phyloP scores from a whole-genome alignment of 2,113 vertebrate species.

The Pyxicephalus adspersus region DNA sequence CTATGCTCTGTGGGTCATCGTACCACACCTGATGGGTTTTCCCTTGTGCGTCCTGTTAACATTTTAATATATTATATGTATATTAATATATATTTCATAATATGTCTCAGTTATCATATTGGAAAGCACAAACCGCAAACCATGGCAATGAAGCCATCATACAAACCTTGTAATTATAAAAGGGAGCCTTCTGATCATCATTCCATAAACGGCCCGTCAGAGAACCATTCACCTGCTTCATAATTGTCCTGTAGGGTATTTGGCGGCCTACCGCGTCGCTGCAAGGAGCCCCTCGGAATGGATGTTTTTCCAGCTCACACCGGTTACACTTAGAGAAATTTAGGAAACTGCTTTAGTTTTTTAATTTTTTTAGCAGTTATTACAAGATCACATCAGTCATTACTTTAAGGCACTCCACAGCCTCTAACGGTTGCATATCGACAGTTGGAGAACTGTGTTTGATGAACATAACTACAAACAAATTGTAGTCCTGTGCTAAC shows the following conservation, averaged over 20 bases:
- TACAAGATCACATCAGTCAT: too few relatives aligned
- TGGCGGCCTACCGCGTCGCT: slow-evolving; percentile 88
- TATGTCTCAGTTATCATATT: too few relatives aligned
- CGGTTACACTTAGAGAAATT: slow-evolving; percentile 71
- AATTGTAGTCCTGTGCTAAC: too few relatives aligned
- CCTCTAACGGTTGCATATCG: too few relatives aligned
- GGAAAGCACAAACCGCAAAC: background rate
- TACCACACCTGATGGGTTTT: slow-evolving; percentile 92
- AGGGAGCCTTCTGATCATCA: slow-evolving; percentile 80
- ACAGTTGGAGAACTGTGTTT: too few relatives aligned
- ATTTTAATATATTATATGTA: too few relatives aligned
- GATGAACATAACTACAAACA: too few relatives aligned
- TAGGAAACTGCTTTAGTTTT: too few relatives aligned
- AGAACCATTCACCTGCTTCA: slow-evolving; percentile 83
- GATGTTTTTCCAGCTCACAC: slow-evolving; percentile 80
- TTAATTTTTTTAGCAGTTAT: too few relatives aligned
- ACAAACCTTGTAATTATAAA: slow-evolving; percentile 87
- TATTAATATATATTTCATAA: too few relatives aligned
- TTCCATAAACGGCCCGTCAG: slow-evolving; percentile 86
- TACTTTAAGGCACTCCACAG: too few relatives aligned
- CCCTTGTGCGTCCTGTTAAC: slow-evolving; percentile 74
- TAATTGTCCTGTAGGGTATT: slow-evolving; percentile 81
- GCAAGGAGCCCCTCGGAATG: slow-evolving; percentile 90
- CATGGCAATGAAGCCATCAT: background rate
- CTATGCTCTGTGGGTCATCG: slow-evolving; percentile 87